Conservation (phyloP, 2,797 vertebrate genomes). For the Xenops minutus region DNA sequence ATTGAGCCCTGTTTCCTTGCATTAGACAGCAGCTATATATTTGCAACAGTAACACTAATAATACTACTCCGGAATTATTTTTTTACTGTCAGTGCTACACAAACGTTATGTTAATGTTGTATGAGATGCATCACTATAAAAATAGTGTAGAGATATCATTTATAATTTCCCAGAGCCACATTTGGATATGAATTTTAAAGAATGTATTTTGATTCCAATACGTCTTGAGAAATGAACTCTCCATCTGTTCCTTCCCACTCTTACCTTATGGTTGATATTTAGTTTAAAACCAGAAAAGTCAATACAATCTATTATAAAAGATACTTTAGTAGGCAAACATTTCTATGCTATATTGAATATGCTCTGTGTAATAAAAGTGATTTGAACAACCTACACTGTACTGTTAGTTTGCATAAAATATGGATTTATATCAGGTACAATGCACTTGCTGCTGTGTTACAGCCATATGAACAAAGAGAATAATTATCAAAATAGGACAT, state of each 20-base stretch:
- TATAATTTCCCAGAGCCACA: conserved; percentile 49
- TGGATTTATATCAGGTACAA: background rate
- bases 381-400: conserved; percentile 8
- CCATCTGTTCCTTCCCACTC: conserved; percentile 67
- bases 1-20: background rate
- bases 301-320: conserved; percentile 45
- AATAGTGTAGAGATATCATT: conserved; percentile 35
- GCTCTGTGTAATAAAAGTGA: conserved; percentile 19
- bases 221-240: conserved; percentile 53
- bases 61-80: background rate
- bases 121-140: background rate
- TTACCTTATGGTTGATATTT: conserved; percentile 53
- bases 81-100: background rate
- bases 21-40: background rate
- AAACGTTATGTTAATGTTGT: conserved; percentile 3
- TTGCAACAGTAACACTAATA: background rate
- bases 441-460: background rate
- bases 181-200: conserved; percentile 59
- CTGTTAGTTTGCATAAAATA: background rate
- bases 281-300: conserved; percentile 55
- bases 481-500: conserved; percentile 6
- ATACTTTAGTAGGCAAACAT: conserved; percentile 33
- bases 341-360: conserved; percentile 19
- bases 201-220: conserved; percentile 47
- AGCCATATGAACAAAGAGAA: background rate